Conservation (phyloP, 2,888 invertebrate species). For the Lasioglossum pauxillum region DNA sequence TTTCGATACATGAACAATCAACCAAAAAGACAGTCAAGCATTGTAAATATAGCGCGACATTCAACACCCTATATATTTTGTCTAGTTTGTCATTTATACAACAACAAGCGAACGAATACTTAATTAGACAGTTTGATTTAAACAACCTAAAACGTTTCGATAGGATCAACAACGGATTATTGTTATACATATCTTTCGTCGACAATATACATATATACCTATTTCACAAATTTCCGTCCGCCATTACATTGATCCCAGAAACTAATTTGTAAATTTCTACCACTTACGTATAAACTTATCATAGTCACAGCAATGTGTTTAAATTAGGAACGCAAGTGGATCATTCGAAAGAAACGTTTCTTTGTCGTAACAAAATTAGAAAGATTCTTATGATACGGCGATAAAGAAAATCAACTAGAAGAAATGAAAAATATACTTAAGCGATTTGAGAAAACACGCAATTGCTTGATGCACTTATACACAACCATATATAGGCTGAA, state of each 20-base stretch:
- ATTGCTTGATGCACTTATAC: conserved; percentile 22
- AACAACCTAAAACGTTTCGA: conserved; percentile 53
- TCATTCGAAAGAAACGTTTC: conserved; percentile 48
- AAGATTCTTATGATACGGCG: conserved; percentile 37
- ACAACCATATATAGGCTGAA: conserved; percentile 50
- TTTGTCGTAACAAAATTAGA: conserved; percentile 47
- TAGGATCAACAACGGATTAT: conserved; percentile 47
- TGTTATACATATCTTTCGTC: background rate
- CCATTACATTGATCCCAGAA: conserved; percentile 74
- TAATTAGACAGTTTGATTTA: conserved; percentile 52
- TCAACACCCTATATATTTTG: conserved; percentile 68
- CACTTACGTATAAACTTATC: conserved; percentile 74
- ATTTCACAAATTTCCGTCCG: conserved; percentile 42
- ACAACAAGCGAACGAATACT: conserved; percentile 53
- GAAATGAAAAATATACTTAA: conserved; percentile 28
- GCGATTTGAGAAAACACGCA: conserved; percentile 28
- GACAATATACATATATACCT: conserved; percentile 23
- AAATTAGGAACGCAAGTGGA: conserved; percentile 73
- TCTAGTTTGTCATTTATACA: conserved; percentile 55
- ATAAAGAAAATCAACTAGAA: conserved; percentile 25
- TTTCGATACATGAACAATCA: conserved; percentile 7
- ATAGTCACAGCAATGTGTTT: conserved; percentile 78
- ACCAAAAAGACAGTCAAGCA: conserved; percentile 19
- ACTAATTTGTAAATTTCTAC: conserved; percentile 72
- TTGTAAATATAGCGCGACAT: conserved; percentile 24